A percentile compares a stretch with the other conserved stretches of the same genome.
These are phyloP conservation scores for Phlogophora meticulosa DNA, from an alignment of 2,888 invertebrate species.

Conservation along the genomic window DNA sequence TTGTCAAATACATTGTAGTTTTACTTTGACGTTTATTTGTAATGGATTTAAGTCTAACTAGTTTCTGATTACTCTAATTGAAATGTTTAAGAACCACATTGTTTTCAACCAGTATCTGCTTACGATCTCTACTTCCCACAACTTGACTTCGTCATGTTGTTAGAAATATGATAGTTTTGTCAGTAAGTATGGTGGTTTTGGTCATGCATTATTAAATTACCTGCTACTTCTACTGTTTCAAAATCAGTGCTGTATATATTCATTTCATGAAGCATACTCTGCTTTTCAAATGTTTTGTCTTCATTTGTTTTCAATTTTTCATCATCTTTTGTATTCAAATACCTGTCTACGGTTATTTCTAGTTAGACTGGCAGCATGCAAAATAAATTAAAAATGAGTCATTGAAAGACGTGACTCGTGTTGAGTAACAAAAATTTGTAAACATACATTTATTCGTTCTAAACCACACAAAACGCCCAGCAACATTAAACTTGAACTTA, in stretches of 20 bases:
- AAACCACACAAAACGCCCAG: constrained; percentile 47
- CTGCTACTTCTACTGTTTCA: neutral
- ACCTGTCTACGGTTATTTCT: neutral
- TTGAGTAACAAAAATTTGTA: constrained; percentile 25
- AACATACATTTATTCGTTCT: constrained; percentile 34
- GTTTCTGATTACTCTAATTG: constrained; percentile 1
- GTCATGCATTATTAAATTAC: neutral
- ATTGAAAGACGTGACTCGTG: neutral
- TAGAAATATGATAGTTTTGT: neutral
- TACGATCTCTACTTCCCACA: too few relatives aligned
- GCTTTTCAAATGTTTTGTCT: neutral
- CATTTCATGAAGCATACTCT: neutral
- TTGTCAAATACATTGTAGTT: neutral
- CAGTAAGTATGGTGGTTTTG: neutral
- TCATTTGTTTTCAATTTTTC: neutral
- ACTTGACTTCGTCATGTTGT: neutral
- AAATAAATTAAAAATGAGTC: constrained; percentile 18
- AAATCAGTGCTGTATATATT: neutral
- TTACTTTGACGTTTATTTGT: neutral
- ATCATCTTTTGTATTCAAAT: neutral
- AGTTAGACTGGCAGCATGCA: neutral
- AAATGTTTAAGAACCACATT: neutral
- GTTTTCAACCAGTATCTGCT: neutral
- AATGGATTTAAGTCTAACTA: neutral
- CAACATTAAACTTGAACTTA: constrained; percentile 53